Evolutionary conservation across 2,113 vertebrate species (phyloP).

Genomic region (Oreotragus oreotragus): DNA sequence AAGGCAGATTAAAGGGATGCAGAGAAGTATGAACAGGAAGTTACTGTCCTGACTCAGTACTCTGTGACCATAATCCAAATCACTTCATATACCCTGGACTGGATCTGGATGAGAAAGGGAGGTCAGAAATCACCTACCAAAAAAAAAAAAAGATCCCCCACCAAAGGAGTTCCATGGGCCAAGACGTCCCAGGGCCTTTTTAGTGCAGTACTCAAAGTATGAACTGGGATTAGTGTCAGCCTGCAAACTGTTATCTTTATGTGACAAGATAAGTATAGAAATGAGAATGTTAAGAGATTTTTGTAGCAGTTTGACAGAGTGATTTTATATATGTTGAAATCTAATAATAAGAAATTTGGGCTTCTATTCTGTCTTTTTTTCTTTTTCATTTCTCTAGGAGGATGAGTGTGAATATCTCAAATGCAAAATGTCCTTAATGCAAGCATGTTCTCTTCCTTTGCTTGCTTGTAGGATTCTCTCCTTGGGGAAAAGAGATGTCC

Average conservation of each 20-base stretch:
- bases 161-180: not conserved
- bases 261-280: not conserved
- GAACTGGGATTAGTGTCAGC: not conserved
- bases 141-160: not conserved
- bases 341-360: constrained; percentile 20
- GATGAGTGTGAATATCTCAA: constrained; percentile 67
- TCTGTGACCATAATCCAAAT: not conserved
- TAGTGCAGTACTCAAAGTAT: not conserved
- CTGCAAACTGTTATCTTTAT: not conserved
- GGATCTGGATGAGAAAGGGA: not conserved
- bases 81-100: not conserved
- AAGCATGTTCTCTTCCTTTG: not conserved
- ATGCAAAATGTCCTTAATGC: constrained; percentile 77
- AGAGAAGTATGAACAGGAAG: not conserved
- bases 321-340: not conserved
- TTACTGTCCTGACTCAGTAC: not conserved
- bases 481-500: not conserved
- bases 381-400: constrained; percentile 7
- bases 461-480: not conserved
- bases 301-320: not conserved
- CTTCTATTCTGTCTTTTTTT: not conserved
- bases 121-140: not conserved
- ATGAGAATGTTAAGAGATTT: not conserved
- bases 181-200: not conserved
- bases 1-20: not conserved